Evolutionary conservation across 2,888 invertebrate genomes (phyloP), one percentile per base, ranked within the genome.

Genomic region (Amblyteles armatorius): DNA sequence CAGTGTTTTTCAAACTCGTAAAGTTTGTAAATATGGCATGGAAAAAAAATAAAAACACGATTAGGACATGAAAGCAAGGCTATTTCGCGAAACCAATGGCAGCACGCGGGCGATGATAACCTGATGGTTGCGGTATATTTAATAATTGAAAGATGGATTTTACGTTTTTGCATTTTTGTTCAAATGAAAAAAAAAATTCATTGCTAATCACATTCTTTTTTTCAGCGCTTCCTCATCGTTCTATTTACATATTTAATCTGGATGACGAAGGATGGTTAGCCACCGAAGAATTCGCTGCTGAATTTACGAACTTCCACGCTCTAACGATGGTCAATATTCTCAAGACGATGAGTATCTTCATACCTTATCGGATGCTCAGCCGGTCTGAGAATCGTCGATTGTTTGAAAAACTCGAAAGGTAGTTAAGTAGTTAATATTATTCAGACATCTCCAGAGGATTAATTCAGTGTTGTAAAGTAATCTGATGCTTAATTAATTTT

Each of bases 191-290:
- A 11, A 50, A 52, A n/a, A 52, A 55, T 19, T 0, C 7, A 4
- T 7, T 55, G 19, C 22, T 55, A 22, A 55, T n/a, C 19, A 22
- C 6, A 29, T 40, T 69, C 3, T 22, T 48, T 79, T 71, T 87
- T 88, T 67, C 81, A 92, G 92, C 85, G 26, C 68, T 92, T 19
- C 84, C 83, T 22, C 73, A 73, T 2, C 67, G 68, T 26, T 29
- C 78, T 4, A 63, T 90, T 1, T 89, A 89, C 50, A 19, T 92
- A 74, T 89, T 93, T 82, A 86, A 89, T 40, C 85, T 89, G 36
- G 72, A 87, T 29, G 77, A 84, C 0, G 79, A 89, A 29, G 92
- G 92, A 6, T 93, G 92, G 92, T 44, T 92, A 11, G 81, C 87
- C 6, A 73, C 86, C 1, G 82, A 87, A 4, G 91, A 93, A 78